Conservation (phyloP, 2,797 vertebrate species). For the Natrix natrix region DNA sequence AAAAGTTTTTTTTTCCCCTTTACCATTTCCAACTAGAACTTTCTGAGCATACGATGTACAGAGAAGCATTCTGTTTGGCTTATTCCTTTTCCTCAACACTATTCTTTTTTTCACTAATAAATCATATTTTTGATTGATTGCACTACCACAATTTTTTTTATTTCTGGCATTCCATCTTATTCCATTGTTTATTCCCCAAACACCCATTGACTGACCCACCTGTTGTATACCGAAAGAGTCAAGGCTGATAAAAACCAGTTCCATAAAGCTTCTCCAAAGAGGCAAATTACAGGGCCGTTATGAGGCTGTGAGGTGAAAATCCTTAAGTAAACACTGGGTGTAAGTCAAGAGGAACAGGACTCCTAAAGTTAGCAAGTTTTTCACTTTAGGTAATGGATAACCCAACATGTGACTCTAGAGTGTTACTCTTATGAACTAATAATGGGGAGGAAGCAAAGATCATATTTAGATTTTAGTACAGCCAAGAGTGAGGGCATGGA, state of each 20-base stretch:
- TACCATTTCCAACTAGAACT: conserved; percentile 27
- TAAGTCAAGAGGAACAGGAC: conserved; percentile 62
- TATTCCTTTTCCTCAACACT: not conserved
- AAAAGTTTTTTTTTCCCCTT: conserved; percentile 53
- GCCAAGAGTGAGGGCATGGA: conserved; percentile 66
- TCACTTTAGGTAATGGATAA: conserved; percentile 67
- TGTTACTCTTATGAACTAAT: conserved; percentile 67
- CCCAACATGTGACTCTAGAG: conserved; percentile 52
- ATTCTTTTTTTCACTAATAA: conserved; percentile 50
- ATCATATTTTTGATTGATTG: conserved; percentile 59
- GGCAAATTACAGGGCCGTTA: conserved; percentile 66
- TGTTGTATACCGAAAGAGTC: conserved; percentile 56
- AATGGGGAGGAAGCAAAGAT: conserved; percentile 65
- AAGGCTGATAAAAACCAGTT: conserved; percentile 53
- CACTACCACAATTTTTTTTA: conserved; percentile 23
- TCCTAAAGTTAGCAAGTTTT: conserved; percentile 55
- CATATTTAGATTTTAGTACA: conserved; percentile 67
- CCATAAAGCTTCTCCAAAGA: conserved; percentile 57
- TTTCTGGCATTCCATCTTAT: conserved; percentile 45
- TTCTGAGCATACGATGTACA: conserved; percentile 44
- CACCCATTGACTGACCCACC: conserved; percentile 59
- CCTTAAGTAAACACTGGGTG: conserved; percentile 61
- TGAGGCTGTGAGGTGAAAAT: conserved; percentile 64
- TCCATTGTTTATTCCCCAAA: conserved; percentile 56
- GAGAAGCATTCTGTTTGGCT: conserved; percentile 50